Evolutionary conservation across 2,888 invertebrate genomes (phyloP).

Genomic region (Cordilura impudica): DNA sequence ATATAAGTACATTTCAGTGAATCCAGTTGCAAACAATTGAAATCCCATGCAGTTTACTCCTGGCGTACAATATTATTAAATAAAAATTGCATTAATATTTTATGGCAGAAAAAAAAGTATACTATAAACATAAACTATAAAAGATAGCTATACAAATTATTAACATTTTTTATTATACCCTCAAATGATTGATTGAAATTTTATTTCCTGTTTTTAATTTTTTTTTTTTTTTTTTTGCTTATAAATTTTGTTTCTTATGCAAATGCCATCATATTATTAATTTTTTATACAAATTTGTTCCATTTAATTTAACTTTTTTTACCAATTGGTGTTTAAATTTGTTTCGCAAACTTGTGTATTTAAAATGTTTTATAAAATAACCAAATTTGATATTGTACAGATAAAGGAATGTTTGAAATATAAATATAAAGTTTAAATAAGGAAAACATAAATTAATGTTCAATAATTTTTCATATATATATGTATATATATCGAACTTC

Average conservation of each 20-base stretch:
- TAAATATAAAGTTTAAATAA: too few relatives aligned
- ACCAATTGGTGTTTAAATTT: too few relatives aligned
- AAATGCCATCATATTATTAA: too few relatives aligned
- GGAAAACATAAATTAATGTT: too few relatives aligned
- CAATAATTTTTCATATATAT: too few relatives aligned
- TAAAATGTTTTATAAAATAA: too few relatives aligned
- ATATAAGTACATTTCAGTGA: background rate
- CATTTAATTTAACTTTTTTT: too few relatives aligned
- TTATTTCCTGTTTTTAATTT: slow-evolving; percentile 25
- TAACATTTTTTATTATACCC: slow-evolving; percentile 40
- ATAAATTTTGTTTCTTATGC: slow-evolving; percentile 6
- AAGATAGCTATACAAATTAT: slow-evolving; percentile 29
- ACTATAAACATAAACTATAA: background rate
- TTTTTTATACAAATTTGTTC: too few relatives aligned
- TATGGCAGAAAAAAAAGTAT: slow-evolving; percentile 25
- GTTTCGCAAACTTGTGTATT: too few relatives aligned
- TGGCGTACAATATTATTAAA: slow-evolving; percentile 48
- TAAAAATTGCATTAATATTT: slow-evolving; percentile 60
- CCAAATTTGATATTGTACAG: too few relatives aligned
- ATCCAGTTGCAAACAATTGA: slow-evolving; percentile 39
- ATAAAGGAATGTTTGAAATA: too few relatives aligned
- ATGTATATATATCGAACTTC: too few relatives aligned
- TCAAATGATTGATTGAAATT: slow-evolving; percentile 59
- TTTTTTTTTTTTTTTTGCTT: slow-evolving; percentile 24
- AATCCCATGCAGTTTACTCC: slow-evolving; percentile 41